Evolutionary conservation across 2,888 invertebrate genomes (phyloP).

Genomic region (Cheilosia vernalis): DNA sequence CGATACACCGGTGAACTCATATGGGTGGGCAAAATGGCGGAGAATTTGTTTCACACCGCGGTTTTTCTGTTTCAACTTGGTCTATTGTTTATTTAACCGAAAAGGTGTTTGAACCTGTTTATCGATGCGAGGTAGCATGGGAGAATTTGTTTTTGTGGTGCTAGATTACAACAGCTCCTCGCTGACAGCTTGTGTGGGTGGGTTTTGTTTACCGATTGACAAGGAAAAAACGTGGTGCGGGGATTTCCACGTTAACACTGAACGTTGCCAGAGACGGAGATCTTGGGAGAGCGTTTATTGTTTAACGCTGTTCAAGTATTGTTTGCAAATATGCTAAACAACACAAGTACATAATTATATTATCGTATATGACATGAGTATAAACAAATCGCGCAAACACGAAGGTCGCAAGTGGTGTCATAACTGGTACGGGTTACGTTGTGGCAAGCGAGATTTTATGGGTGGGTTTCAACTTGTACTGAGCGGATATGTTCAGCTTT

Average conservation of each 20-base stretch:
- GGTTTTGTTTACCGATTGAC: conserved; percentile 27
- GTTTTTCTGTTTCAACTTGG: conserved; percentile 1
- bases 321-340: neutral
- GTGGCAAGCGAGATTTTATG: too few species aligned
- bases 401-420: conserved; percentile 5
- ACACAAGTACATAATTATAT: too few species aligned
- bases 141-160: conserved; percentile 15
- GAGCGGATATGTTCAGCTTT: too few species aligned
- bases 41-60: conserved; percentile 28
- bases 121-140: conserved; percentile 3
- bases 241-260: conserved; percentile 27
- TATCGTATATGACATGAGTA: neutral
- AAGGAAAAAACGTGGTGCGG: conserved; percentile 37
- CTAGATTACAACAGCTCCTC: conserved; percentile 27
- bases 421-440: too few species aligned
- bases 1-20: conserved; percentile 2
- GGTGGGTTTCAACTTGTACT: too few species aligned
- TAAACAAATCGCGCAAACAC: neutral
- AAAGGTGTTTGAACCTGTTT: conserved; percentile 56
- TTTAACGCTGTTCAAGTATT: neutral
- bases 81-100: conserved; percentile 8
- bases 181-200: conserved; percentile 12
- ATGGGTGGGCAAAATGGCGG: conserved; percentile 40
- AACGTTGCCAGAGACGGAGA: neutral
- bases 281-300: conserved; percentile 31